phyloP scores from a whole-genome alignment of 1,140 invertebrate species.

The Copidosoma floridanum region DNA sequence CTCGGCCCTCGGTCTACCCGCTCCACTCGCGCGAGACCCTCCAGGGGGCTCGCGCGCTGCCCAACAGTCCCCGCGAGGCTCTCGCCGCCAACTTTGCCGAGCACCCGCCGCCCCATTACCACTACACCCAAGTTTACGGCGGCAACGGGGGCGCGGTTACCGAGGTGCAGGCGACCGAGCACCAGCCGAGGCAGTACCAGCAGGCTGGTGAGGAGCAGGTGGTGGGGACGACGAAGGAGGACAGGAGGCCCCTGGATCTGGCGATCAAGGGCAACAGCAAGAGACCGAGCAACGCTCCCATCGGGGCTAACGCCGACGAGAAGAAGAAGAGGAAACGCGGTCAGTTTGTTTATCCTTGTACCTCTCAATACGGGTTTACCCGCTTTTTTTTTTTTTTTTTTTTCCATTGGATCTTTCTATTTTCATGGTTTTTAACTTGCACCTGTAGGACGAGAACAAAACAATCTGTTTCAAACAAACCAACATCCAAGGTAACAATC shows the following conservation, averaged over 20 bases:
- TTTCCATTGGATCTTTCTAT: too few species aligned
- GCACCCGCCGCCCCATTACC: too few species aligned
- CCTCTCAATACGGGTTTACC: background rate
- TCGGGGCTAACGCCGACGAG: background rate
- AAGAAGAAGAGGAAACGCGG: slow-evolving; percentile 3
- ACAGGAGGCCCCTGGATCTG: background rate
- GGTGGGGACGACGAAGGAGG: background rate
- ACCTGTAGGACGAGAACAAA: background rate
- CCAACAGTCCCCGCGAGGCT: slow-evolving; percentile 16
- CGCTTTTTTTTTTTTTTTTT: background rate
- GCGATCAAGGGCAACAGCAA: slow-evolving; percentile 4
- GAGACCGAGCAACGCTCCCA: background rate
- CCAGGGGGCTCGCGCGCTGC: background rate
- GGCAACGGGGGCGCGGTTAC: background rate
- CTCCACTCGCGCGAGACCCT: background rate
- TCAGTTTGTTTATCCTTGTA: background rate
- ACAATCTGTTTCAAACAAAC: too few species aligned
- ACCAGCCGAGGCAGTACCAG: background rate
- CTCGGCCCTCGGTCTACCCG: background rate
- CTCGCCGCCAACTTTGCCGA: background rate
- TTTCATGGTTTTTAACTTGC: too few species aligned
- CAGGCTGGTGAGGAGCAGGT: background rate
- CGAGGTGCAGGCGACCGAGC: background rate
- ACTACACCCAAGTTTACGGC: too few species aligned
- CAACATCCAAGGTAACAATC: too few species aligned